Conservation (phyloP, 35 echinoderm and acorn worm species). For the Stichopus chloronotus region DNA sequence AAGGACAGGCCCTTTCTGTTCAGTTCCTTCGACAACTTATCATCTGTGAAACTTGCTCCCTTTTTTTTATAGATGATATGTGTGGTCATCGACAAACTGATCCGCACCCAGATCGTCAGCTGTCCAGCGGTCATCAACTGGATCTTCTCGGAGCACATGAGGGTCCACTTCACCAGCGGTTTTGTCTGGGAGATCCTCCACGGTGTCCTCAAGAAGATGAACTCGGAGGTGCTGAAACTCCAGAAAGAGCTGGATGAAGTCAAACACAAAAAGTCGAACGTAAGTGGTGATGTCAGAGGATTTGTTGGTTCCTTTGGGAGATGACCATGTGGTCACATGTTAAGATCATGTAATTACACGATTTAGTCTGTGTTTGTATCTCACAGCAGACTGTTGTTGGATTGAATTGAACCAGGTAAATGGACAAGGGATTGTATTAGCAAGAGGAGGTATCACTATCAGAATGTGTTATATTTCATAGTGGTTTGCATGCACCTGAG, state of each 20-base stretch:
- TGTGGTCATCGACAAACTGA: constrained; percentile 93
- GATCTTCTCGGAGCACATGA: constrained; percentile 93
- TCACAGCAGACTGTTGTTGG: too few species aligned
- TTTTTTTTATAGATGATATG: constrained; percentile 80
- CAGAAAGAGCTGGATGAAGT: constrained; percentile 77
- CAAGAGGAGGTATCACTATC: too few species aligned
- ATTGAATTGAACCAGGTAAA: too few species aligned
- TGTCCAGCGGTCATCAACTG: constrained; percentile 94
- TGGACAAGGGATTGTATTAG: too few species aligned
- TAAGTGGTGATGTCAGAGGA: constrained; percentile 14
- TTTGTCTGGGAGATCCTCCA: constrained; percentile 96
- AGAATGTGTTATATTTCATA: too few species aligned
- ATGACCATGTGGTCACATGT: too few species aligned
- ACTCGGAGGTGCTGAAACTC: constrained; percentile 73
- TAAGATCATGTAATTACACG: too few species aligned
- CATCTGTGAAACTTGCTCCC: not conserved
- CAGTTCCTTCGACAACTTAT: not conserved
- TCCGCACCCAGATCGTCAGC: constrained; percentile 85
- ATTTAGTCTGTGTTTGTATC: too few species aligned
- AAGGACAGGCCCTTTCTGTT: not conserved
- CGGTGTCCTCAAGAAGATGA: constrained; percentile 85
- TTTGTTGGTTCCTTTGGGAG: too few species aligned
- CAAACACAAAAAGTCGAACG: constrained; percentile 67
- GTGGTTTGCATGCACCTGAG: too few species aligned
- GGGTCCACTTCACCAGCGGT: constrained; percentile 72